Conservation (phyloP, 1,140 invertebrate species). For the Drosophila grimshawi region DNA sequence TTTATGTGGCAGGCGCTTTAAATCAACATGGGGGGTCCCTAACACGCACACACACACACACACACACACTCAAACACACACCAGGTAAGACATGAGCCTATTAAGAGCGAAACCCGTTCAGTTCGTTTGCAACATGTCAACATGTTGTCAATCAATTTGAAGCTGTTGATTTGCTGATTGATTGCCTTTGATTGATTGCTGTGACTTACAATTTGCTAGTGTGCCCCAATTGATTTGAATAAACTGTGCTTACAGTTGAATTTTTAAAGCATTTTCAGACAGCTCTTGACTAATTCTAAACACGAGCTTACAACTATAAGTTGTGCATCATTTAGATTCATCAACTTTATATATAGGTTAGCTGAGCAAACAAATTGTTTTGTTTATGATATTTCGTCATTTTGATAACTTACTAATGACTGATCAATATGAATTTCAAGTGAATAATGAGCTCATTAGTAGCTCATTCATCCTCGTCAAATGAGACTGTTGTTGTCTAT, state of each 20-base stretch:
- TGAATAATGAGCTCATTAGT: conserved; percentile 13
- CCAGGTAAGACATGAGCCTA: neutral
- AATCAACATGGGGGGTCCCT: conserved; percentile 32
- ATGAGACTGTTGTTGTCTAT: conserved; percentile 3
- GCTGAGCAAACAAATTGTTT: neutral
- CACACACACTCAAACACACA: neutral
- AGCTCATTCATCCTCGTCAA: conserved; percentile 4
- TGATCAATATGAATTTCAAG: conserved; percentile 1
- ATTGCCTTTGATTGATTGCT: conserved; percentile 42
- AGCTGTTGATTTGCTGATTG: conserved; percentile 44
- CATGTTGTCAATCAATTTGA: conserved; percentile 44
- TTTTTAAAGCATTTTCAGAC: too few relatives aligned
- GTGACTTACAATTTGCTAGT: conserved; percentile 15
- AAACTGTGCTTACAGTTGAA: too few relatives aligned
- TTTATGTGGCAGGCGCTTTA: conserved; percentile 63
- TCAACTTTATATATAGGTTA: too few relatives aligned
- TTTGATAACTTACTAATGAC: neutral
- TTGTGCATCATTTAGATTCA: too few relatives aligned
- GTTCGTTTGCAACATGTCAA: conserved; percentile 41
- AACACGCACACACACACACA: neutral
- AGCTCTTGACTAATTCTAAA: too few relatives aligned
- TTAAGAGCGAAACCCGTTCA: neutral
- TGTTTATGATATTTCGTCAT: too few relatives aligned
- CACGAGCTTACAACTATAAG: too few relatives aligned
- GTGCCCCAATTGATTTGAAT: neutral